Conservation (phyloP, 2,888 invertebrate species). For the Diarsia brunnea region DNA sequence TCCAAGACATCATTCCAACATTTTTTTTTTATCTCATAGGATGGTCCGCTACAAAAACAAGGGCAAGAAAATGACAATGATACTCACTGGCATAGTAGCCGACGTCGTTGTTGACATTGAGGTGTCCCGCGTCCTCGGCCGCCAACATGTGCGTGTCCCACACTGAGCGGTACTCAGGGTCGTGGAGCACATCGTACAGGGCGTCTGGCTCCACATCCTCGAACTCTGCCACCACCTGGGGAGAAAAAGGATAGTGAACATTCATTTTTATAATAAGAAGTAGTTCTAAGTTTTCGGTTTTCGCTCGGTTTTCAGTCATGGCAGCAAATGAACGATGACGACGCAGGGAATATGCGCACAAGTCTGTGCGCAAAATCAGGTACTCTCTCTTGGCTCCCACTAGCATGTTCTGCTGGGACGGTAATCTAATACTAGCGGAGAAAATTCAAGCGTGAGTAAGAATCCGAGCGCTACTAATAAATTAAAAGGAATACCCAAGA, state of each 20-base stretch:
- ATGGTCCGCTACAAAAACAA: neutral
- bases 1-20: no score
- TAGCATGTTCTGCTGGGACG: neutral
- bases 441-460: neutral
- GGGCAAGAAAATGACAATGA: neutral
- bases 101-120: slow-evolving; percentile 98
- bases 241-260: neutral
- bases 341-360: no score
- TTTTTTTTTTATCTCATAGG: no score
- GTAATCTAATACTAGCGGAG: neutral
- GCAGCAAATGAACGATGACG: neutral
- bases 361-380: neutral
- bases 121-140: slow-evolving; percentile 96
- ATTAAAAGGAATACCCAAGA: neutral
- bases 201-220: slow-evolving; percentile 93
- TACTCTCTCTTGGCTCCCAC: no score
- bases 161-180: slow-evolving; percentile 96
- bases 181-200: slow-evolving; percentile 97
- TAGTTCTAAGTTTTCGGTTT: no score
- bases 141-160: slow-evolving; percentile 98
- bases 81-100: slow-evolving; percentile 97
- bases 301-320: neutral
- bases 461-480: neutral
- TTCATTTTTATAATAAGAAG: neutral
- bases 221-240: slow-evolving; percentile 91